A percentile compares a stretch with the other conserved stretches of the same genome.
Evolutionary conservation across 1,140 invertebrate species (phyloP).

Genomic region (Harpegnathos saltator): DNA sequence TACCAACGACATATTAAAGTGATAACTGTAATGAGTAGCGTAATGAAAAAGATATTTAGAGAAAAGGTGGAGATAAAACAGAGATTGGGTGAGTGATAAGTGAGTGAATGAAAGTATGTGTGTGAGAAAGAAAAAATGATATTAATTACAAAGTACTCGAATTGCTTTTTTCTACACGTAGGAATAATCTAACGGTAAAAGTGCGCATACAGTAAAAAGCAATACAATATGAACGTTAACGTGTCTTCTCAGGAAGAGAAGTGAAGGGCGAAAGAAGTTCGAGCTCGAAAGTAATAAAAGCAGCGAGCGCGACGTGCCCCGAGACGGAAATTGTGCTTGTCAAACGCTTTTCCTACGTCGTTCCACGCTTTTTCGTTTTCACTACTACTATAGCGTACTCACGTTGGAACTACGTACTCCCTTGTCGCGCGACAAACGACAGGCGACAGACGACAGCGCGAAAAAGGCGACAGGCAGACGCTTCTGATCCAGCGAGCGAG

Average conservation of each 20-base stretch:
- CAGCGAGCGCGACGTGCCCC: slow-evolving; percentile 29
- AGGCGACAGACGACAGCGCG: slow-evolving; percentile 78
- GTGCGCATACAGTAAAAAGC: background rate
- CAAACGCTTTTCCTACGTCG: slow-evolving; percentile 64
- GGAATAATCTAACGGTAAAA: background rate
- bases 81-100: too few relatives aligned
- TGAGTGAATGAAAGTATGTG: too few relatives aligned
- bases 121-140: too few relatives aligned
- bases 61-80: too few relatives aligned
- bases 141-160: too few relatives aligned
- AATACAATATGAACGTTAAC: background rate
- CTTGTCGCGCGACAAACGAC: slow-evolving; percentile 78
- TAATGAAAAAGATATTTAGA: too few relatives aligned
- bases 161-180: background rate
- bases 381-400: slow-evolving; percentile 16
- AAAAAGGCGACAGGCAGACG: slow-evolving; percentile 77
- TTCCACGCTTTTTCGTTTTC: slow-evolving; percentile 70
- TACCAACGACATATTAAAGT: too few relatives aligned
- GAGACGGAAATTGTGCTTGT: slow-evolving; percentile 64
- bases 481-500: slow-evolving; percentile 44
- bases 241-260: background rate
- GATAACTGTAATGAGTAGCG: too few relatives aligned
- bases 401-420: slow-evolving; percentile 43
- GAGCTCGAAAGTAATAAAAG: slow-evolving; percentile 59
- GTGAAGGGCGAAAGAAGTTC: background rate